A percentile compares a stretch with the other conserved stretches of the same genome.
phyloP scores from a whole-genome alignment of 2,797 vertebrate genomes.

The Macroramphosus scolopax region DNA sequence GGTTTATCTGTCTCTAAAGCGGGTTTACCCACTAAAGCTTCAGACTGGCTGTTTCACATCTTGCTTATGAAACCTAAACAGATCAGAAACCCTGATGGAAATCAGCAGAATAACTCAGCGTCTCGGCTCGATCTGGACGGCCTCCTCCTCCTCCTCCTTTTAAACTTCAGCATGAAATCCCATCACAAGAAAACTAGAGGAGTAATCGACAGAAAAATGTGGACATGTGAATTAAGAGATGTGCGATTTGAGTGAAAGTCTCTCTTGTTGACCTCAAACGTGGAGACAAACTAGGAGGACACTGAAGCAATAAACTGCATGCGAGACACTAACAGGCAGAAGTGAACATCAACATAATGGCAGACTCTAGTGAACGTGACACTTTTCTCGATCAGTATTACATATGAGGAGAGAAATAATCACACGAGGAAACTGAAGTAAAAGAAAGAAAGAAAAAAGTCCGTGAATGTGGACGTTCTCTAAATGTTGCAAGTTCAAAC shows the following conservation, averaged over 20 bases:
- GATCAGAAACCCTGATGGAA: no score
- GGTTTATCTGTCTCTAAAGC: no score
- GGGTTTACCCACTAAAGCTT: no score
- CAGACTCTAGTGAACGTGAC: conserved; percentile 27
- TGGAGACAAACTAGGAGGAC: neutral
- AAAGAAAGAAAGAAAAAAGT: no score
- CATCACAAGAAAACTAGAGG: conserved; percentile 21
- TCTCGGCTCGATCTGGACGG: conserved; percentile 32
- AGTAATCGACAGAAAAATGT: conserved; percentile 44
- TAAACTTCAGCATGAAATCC: conserved; percentile 36
- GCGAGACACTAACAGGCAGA: conserved; percentile 49
- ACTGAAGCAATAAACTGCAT: conserved; percentile 19
- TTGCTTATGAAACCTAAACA: no score
- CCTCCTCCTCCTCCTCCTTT: conserved; percentile 17
- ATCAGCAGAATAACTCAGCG: conserved; percentile 44
- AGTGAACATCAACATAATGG: conserved; percentile 66
- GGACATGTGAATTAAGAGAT: conserved; percentile 39
- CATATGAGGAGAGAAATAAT: conserved; percentile 25
- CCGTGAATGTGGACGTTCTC: neutral
- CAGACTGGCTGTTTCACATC: no score
- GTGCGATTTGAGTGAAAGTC: conserved; percentile 28
- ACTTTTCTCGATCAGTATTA: conserved; percentile 47
- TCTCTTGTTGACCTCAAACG: conserved; percentile 18
- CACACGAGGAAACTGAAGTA: neutral
- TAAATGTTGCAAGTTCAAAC: neutral